Evolutionary conservation across 2,888 invertebrate species (phyloP), one percentile per base, ranked within the genome.

Genomic region (Hypolimnas misippus): DNA sequence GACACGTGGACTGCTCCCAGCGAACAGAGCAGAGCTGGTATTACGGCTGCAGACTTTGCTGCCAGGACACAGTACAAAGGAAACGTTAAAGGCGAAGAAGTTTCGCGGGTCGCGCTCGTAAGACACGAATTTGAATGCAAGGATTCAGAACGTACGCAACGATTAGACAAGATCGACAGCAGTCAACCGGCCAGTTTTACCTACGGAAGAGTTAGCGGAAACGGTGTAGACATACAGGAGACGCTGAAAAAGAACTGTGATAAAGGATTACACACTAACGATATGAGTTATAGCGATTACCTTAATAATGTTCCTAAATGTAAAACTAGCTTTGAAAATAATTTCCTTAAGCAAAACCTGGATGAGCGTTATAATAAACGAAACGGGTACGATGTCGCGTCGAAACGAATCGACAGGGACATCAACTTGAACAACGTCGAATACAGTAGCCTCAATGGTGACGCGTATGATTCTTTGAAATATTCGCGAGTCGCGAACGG

Each of bases 231-330:
- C 74, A 90, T 91, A 76, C 85, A 91, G 75, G 92, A 92, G 73
- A 89, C 92, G 71, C 83, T 92, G 53, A 90, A 89, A 80, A 92
- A 88, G 70, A 89, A 89, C 90, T 92, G 92, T 90, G 92, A 92
- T 84, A 89, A 90, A 86, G 89, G 91, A 71, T 83, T 92, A 82
- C 92, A 92, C 80, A 86, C 78, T 83, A 89, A 88, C 81, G 89
- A 91, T 76, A 78, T 87, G 82, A 82, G 79, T 74, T 89, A 84
- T 87, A 87, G 79, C 81, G 88, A 92, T 77, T 91, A 89, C 79
- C 79, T 88, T 77, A 89, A 85, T 77, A 90, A 89, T 86, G 92
- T 92, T 91, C 91, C 92, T 90, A 92, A 90, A 86, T 87, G 86
- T 84, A 92, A 91, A 81, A 86, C 81, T 86, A 91, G 88, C 84